A percentile compares a stretch with the other conserved stretches of the same genome.
Evolutionary conservation across 2,113 vertebrate species (phyloP).

Genomic region (Neopipo cinnamomea): DNA sequence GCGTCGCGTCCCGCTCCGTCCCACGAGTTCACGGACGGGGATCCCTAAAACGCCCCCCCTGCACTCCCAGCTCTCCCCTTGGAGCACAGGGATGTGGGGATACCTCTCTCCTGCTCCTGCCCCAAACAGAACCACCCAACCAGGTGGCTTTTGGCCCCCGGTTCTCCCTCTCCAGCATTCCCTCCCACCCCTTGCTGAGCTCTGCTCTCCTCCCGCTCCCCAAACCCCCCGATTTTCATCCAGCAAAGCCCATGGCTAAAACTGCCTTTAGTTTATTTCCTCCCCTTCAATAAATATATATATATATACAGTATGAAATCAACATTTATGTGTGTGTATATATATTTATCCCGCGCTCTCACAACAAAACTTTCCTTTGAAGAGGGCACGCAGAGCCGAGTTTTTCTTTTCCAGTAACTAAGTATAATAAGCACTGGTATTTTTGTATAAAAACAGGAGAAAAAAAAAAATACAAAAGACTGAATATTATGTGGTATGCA

Average conservation of each 20-base stretch:
- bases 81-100: rapidly evolving
- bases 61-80: background rate
- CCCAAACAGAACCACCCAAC: background rate
- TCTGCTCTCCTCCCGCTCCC: background rate
- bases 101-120: background rate
- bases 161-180: background rate
- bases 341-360: constrained; percentile 61
- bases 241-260: constrained; percentile 42
- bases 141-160: background rate
- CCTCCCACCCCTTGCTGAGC: background rate
- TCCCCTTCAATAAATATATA: constrained; percentile 66
- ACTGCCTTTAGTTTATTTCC: constrained; percentile 57
- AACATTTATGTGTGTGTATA: constrained; percentile 59
- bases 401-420: constrained; percentile 54
- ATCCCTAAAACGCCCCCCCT: background rate
- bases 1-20: rapidly evolving
- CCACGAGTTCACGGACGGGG: background rate
- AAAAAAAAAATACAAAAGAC: constrained; percentile 58
- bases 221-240: background rate
- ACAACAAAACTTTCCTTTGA: constrained; percentile 53
- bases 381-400: constrained; percentile 61
- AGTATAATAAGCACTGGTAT: constrained; percentile 78
- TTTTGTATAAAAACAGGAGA: constrained; percentile 76
- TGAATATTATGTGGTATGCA: constrained; percentile 77
- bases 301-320: constrained; percentile 65